Evolutionary conservation across 2,797 vertebrate genomes (phyloP).

Genomic region (Alca torda): DNA sequence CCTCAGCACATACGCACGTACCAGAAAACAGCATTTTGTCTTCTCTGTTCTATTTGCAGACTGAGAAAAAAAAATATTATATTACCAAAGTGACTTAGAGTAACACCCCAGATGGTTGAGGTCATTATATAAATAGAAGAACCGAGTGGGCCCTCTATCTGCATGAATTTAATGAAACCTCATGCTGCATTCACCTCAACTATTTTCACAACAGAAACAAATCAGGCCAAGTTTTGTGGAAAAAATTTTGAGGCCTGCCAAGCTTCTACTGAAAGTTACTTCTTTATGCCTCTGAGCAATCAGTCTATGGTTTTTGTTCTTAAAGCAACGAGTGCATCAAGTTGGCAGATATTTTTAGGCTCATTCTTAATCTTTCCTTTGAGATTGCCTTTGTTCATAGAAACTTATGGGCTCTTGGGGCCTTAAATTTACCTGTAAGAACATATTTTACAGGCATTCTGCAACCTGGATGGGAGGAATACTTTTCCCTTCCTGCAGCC

Average conservation of each 20-base stretch:
- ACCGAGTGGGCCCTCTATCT: background rate
- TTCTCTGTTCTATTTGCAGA: background rate
- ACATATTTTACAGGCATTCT: background rate
- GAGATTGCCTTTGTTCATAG: background rate
- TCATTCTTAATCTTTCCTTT: background rate
- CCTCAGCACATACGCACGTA: background rate
- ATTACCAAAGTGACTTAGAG: background rate
- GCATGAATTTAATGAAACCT: background rate
- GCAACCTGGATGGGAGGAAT: rapidly evolving
- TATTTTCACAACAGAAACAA: slow-evolving; percentile 18
- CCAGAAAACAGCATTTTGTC: background rate
- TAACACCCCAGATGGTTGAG: background rate
- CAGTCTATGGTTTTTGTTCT: background rate
- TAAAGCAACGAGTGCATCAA: background rate
- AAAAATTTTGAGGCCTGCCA: background rate
- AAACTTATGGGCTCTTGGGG: background rate
- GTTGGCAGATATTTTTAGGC: background rate
- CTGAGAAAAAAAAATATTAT: background rate
- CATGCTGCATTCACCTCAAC: background rate
- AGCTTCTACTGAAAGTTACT: background rate
- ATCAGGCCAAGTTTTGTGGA: background rate
- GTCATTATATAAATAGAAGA: background rate
- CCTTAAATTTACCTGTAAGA: background rate
- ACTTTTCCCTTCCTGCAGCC: background rate
- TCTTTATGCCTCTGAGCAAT: background rate